Evolutionary conservation across 2,113 vertebrate genomes (phyloP).

Genomic region (Porphyrio hochstetteri): DNA sequence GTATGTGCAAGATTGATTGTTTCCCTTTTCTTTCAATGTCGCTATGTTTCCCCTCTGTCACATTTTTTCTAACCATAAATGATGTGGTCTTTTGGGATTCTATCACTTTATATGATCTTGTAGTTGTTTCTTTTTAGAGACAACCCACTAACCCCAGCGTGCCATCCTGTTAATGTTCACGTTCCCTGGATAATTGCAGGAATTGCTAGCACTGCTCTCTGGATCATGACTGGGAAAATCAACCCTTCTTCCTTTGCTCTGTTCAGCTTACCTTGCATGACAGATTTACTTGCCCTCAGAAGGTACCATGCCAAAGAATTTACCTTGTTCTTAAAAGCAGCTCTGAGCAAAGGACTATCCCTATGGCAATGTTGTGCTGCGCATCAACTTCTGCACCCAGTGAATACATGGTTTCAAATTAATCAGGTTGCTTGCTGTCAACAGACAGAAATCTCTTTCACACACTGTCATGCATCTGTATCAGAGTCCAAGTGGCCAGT

Average conservation of each 20-base stretch:
- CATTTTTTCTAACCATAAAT: background rate
- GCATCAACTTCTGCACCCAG: background rate
- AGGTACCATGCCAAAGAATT: background rate
- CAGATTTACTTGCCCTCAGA: background rate
- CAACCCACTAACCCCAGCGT: background rate
- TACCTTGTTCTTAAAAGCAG: background rate
- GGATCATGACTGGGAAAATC: background rate
- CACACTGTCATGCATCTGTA: background rate
- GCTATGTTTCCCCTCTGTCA: background rate
- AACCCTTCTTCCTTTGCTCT: background rate
- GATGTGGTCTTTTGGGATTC: background rate
- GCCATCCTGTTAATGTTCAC: background rate
- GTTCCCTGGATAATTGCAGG: background rate
- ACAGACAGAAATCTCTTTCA: background rate
- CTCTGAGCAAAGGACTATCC: background rate
- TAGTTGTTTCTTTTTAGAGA: background rate
- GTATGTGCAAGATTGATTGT: background rate
- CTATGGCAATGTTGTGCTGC: background rate
- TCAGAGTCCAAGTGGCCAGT: background rate
- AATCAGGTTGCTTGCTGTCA: background rate
- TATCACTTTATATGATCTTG: background rate
- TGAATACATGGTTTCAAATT: background rate
- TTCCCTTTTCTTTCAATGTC: background rate
- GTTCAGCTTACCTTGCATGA: background rate
- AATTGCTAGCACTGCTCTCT: background rate